Evolutionary conservation across 2,113 vertebrate species (phyloP), one percentile per base, ranked within the genome.

Genomic region (Lasiurus borealis): DNA sequence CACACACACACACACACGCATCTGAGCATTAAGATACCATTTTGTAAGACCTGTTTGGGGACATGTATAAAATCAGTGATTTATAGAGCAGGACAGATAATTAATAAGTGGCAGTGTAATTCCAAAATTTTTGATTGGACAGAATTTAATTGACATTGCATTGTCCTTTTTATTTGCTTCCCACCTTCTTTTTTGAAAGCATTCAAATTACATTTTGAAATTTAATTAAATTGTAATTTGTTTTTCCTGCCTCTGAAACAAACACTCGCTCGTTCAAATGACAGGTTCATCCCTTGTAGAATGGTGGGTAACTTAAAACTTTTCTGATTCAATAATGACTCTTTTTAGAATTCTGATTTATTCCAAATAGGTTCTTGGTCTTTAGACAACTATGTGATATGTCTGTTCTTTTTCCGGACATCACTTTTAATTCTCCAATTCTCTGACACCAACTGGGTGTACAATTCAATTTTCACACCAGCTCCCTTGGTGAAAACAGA

Each of bases 201-300:
- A 90, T 95, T 94, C n/a, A 62, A 52, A n/a, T 84, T 94, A 71
- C 72, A 89, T 54, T 96, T 91, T 88, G 73, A 94, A 96, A 95
- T 93, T 92, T 96, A 97, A 97, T 96, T 96, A 95, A 96, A 91
- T 78, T 62, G 21, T 84, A 92, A 91, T 93, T 85, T 96, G 76
- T 40, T 78, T 91, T 84, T 85, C 48, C 34, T 92, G 16, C 81
- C 83, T 50, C 89, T 75, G 40, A 95, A 77, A 75, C n/a, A 92
- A 71, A 75, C 69, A 46, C 73, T 93, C 71, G 25, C 46, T 96
- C 81, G 73, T 83, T 90, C 31, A 36, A 85, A 91, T 88, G 36
- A 62, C 5, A 92, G 11, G 12, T 62, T 88, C 46, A 71, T 54
- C 4, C 34, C 14, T 73, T 73, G 11, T 36, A 90, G 16, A 78